Conservation (phyloP, 2,888 invertebrate genomes). For the Idaea dimidiata region DNA sequence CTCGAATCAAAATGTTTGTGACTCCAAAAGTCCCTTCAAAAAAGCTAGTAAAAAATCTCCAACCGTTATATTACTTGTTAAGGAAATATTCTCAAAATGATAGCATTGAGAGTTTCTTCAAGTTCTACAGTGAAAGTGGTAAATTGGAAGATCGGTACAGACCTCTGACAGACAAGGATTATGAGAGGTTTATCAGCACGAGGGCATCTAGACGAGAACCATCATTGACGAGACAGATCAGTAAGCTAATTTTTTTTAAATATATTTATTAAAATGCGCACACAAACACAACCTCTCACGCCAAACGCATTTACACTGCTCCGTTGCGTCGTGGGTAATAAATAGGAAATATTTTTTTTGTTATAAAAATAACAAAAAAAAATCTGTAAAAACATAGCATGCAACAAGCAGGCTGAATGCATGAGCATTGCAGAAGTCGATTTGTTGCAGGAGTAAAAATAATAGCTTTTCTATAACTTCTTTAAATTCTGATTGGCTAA, state of each 20-base stretch:
- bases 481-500: too few relatives aligned
- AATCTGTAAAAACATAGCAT: too few relatives aligned
- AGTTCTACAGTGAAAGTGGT: slow-evolving; percentile 53
- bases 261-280: too few relatives aligned
- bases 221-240: slow-evolving; percentile 62
- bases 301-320: too few relatives aligned
- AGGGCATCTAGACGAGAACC: slow-evolving; percentile 58
- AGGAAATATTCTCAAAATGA: slow-evolving; percentile 40
- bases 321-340: too few relatives aligned
- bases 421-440: too few relatives aligned
- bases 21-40: slow-evolving; percentile 7
- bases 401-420: too few relatives aligned
- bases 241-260: slow-evolving; percentile 59
- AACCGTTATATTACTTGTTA: slow-evolving; percentile 12
- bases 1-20: not conserved
- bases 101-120: slow-evolving; percentile 51
- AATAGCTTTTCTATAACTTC: too few relatives aligned
- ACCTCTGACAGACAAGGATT: slow-evolving; percentile 53
- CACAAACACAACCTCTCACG: too few relatives aligned
- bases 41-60: slow-evolving; percentile 21
- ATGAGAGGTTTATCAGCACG: slow-evolving; percentile 57
- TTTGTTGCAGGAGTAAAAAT: too few relatives aligned
- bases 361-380: too few relatives aligned
- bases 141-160: slow-evolving; percentile 43
- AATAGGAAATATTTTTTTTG: too few relatives aligned